phyloP scores from a whole-genome alignment of 1,140 invertebrate genomes.

The Agraylea sexmaculata region DNA sequence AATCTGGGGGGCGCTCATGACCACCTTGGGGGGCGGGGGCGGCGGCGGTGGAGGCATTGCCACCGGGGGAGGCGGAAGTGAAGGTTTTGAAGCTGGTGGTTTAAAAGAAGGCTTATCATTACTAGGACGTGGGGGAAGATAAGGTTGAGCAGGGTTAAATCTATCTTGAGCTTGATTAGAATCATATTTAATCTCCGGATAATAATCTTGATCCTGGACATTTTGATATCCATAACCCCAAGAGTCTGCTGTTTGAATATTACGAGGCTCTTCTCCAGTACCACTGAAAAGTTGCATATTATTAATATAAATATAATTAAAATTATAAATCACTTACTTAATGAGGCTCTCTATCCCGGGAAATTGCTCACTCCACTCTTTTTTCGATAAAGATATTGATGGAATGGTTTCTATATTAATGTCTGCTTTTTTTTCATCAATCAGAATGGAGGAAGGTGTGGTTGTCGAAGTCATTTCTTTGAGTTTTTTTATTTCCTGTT shows the following conservation, averaged over 20 bases:
- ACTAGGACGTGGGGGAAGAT: conserved; percentile 27
- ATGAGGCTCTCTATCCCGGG: background rate
- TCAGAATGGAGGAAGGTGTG: no score
- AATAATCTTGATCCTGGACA: conserved; percentile 19
- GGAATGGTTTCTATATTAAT: conserved; percentile 12
- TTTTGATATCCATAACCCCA: conserved; percentile 30
- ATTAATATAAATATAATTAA: no score
- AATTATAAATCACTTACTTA: no score
- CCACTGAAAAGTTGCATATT: no score
- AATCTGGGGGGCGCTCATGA: conserved; percentile 27
- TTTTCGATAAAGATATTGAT: conserved; percentile 7
- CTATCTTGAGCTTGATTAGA: conserved; percentile 35
- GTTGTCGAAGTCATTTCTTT: background rate
- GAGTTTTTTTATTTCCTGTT: conserved; percentile 8
- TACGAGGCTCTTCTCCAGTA: no score
- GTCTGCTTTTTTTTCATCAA: background rate
- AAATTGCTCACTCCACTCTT: conserved; percentile 1
- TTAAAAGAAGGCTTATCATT: conserved; percentile 26
- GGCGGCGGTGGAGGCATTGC: conserved; percentile 32
- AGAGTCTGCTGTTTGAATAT: no score
- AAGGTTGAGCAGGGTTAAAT: conserved; percentile 38
- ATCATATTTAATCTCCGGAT: no score
- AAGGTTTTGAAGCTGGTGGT: conserved; percentile 23
- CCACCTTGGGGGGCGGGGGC: conserved; percentile 22
- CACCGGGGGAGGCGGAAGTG: conserved; percentile 25